Evolutionary conservation across 2,113 vertebrate species (phyloP), one percentile per base, ranked within the genome.

Genomic region (Pontoporia blainvillei): DNA sequence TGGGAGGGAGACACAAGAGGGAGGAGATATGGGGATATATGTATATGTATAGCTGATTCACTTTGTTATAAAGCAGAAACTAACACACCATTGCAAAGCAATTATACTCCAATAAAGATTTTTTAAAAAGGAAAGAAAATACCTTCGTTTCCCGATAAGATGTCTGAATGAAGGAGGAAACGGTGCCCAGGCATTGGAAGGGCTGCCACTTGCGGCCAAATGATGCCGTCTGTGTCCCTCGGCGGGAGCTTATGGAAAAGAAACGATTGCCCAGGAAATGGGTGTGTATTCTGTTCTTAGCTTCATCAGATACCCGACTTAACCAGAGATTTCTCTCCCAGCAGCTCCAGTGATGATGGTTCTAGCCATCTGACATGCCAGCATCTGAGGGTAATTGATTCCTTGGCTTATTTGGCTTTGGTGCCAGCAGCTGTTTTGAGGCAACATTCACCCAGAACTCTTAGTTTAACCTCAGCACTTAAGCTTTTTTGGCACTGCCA

Each of bases 131-230:
- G 0, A 44, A 10, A 44, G 10, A 46, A 46, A 46, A 11, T 11
- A 2, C 10, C 44, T 46, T 46, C 44, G 2, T 46, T 97, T 88
- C 69, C 92, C 71, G 89, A 49, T 88, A 82, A 96, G 64, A 21
- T 15, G n/a, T 76, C 39, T 93, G 82, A 95, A 94, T 54, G 54
- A 96, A 97, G 25, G 49, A 96, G 4, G 39, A 75, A 89, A 92
- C 0, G 39, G 44, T 59, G 31, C 23, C 29, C 44, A 91, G 41
- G 71, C 88, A 14, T 7, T 49, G 21, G 49, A 29, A 92, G 76
- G 75, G 39, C 57, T 94, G 71, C 36, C 92, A 87, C 83, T 78
- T 93, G 41, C 29, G 91, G 64, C 18, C 78, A 67, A 86, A 69
- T 72, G 92, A 81, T 12, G 27, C n/a, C 49, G 18, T 90, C 31